Conservation (phyloP, 2,888 invertebrate genomes). For the Cerastoderma edule region DNA sequence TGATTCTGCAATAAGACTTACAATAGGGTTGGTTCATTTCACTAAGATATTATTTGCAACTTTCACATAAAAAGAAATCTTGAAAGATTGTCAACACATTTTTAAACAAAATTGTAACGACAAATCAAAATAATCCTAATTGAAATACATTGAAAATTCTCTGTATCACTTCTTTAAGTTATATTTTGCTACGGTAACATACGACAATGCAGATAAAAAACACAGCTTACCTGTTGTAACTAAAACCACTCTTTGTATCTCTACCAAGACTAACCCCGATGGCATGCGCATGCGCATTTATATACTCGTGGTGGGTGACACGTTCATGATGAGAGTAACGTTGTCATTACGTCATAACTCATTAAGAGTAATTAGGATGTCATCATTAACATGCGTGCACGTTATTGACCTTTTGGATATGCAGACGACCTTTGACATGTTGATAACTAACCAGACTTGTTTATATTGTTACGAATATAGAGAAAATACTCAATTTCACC, state of each 20-base stretch:
- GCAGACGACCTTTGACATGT: too few relatives aligned
- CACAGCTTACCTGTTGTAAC: background rate
- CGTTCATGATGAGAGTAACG: constrained; percentile 1
- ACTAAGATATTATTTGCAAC: too few relatives aligned
- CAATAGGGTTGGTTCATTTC: too few relatives aligned
- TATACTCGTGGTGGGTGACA: background rate
- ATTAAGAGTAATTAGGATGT: constrained; percentile 12
- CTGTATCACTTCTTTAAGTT: background rate
- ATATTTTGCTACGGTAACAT: too few relatives aligned
- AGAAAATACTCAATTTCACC: too few relatives aligned
- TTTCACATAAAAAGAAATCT: too few relatives aligned
- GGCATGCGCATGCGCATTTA: background rate
- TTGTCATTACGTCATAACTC: constrained; percentile 3
- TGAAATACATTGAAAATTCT: background rate
- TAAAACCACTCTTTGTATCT: background rate
- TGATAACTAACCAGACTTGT: too few relatives aligned
- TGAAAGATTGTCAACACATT: too few relatives aligned
- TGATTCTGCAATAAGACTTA: too few relatives aligned
- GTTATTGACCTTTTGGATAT: too few relatives aligned
- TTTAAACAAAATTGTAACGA: background rate
- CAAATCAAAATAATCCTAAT: background rate
- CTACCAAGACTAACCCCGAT: background rate
- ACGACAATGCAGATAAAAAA: background rate
- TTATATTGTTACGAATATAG: too few relatives aligned
- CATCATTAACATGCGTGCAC: too few relatives aligned